phyloP scores from a whole-genome alignment of 2,113 vertebrate genomes.

The Pseudonaja textilis region DNA sequence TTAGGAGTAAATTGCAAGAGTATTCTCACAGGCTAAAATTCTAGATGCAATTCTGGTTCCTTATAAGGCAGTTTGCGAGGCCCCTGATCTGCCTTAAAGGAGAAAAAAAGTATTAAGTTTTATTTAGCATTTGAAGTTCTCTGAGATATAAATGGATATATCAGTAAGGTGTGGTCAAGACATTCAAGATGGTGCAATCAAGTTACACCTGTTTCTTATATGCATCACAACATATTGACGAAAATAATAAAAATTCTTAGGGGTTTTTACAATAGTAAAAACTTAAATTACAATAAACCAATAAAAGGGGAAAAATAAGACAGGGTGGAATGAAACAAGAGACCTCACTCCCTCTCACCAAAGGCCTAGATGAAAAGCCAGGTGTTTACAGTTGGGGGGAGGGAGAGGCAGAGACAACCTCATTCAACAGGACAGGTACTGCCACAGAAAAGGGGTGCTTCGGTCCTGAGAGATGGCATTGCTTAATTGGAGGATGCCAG shows the following conservation, averaged over 20 bases:
- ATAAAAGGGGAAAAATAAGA: background rate
- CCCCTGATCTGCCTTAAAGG: background rate
- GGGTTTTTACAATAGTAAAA: background rate
- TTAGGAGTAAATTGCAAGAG: background rate
- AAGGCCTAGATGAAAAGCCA: background rate
- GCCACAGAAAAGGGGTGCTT: background rate
- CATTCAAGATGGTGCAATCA: background rate
- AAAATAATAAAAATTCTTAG: background rate
- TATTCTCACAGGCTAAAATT: background rate
- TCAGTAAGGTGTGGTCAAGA: background rate
- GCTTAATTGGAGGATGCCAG: background rate
- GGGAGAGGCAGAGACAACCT: background rate
- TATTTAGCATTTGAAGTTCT: background rate
- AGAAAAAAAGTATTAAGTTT: background rate
- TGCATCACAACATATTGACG: background rate
- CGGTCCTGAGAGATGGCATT: background rate
- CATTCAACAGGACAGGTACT: background rate
- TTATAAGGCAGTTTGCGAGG: background rate
- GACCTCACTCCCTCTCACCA: background rate
- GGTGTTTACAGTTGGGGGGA: background rate
- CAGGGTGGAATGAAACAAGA: background rate
- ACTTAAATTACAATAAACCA: background rate
- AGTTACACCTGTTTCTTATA: background rate
- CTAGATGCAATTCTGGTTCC: background rate
- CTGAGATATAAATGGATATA: background rate